Conservation (phyloP, 2,888 invertebrate species). For the Strigamia crassipes region DNA sequence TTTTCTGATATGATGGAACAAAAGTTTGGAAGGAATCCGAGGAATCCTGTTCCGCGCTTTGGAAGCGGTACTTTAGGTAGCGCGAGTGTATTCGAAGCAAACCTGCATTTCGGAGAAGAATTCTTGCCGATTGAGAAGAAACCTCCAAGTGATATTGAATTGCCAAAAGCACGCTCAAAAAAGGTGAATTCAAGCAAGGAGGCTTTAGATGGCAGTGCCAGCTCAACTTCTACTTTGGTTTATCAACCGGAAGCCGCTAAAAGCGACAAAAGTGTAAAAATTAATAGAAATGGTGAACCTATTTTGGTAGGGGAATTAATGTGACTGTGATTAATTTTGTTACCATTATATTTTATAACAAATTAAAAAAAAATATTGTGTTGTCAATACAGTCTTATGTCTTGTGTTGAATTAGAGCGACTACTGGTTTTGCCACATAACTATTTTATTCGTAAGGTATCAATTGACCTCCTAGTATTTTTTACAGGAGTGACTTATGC, state of each 20-base stretch:
- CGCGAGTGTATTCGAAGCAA: neutral
- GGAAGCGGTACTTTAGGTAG: neutral
- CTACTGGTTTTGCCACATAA: no score
- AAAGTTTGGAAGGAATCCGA: neutral
- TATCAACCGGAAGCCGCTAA: neutral
- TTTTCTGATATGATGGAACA: neutral
- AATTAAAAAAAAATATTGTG: neutral
- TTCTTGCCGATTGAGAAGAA: neutral
- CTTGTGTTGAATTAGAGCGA: no score
- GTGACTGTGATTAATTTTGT: conserved; percentile 6
- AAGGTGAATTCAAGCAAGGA: neutral
- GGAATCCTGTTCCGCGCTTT: neutral
- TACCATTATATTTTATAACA: neutral
- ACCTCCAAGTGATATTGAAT: neutral
- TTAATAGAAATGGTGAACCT: conserved; percentile 30
- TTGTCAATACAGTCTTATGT: neutral
- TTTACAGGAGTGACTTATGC: no score
- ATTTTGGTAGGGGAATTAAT: conserved; percentile 22
- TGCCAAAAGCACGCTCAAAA: neutral
- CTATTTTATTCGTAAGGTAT: no score
- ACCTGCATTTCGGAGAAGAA: neutral
- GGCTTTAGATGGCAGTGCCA: neutral
- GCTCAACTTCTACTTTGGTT: neutral
- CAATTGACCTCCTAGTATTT: no score
- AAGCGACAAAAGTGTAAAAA: neutral